Base-by-base conservation (phyloP, 2,888 invertebrate genomes). In the Alviniconcha strummeri region DNA sequence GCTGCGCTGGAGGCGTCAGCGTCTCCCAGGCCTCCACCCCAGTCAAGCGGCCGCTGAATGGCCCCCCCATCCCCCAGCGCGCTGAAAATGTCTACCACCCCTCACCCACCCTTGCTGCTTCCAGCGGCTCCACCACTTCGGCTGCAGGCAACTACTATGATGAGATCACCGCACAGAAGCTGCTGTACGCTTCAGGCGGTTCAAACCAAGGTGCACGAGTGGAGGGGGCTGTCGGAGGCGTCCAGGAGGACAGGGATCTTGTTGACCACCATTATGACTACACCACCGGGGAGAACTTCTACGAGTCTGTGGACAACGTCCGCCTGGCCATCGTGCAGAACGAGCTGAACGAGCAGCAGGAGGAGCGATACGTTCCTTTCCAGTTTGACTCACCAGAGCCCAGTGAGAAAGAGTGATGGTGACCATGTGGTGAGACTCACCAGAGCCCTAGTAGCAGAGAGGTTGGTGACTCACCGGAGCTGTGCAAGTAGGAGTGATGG, bases 261-360 rank as follows among this genome's bases (percentile, higher is more conserved):
- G 19, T 52, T 11, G 85, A 85, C n/a, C 67, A 83, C 36, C 64
- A 64, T 36, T 85, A 83, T 57, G 80, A 83, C 72, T 56, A 80
- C 19, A 80, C 67, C 64, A 67, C 75, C 11, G 84, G 84, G 9
- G 85, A 85, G 64, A 85, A 86, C 52, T 74, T 84, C 60, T 86
- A 86, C 56, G 86, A 86, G 71, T 85, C 86, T 13, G 74, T 86
- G 64, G 86, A 84, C n/a, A 84, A 74, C 67, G 60, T 85, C 9
- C 75, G 80, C 11, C 77, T 79, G 64, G 80, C 81, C 7, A 79
- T 83, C 7, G 74, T 79, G 52, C 81, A 86, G 74, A 77, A 77
- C 71, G 54, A 19, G 54, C 64, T 81, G 9, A 80, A 84, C n/a
- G 81, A 84, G 36, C 80, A 78, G 60, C 80, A 72, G 36, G 83